Evolutionary conservation across 2,888 invertebrate species (phyloP), one percentile per base, ranked within the genome.

Genomic region (Pseudococcus longispinus): DNA sequence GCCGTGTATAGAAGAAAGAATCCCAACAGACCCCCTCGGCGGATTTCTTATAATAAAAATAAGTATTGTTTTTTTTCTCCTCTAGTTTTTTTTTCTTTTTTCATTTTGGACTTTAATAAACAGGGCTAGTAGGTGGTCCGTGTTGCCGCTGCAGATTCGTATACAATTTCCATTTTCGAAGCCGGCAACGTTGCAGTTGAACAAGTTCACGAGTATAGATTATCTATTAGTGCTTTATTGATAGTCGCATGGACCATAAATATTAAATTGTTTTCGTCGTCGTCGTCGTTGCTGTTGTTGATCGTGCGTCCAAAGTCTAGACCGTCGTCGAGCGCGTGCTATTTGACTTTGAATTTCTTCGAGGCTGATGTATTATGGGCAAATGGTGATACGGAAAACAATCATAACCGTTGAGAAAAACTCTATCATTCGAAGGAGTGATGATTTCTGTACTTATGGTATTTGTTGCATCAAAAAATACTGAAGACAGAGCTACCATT

Each of bases 51-150:
- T 29, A 84, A 51, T 46, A 46, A 83, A 51, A 83, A 83, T 51
- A 83, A 55, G 60, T 32, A 85, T 85, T 77, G 70, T 86, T 51
- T 77, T 85, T 42, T 51, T 77, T 85, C 32, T 37, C 37, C 8
- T 23, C 15, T 84, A 18, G n/a, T 84, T 20, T 60, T 65, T 84
- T 37, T 37, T 37, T 37, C 8, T 37, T 37, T 37, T 37, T 37
- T 37, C 37, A 20, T 51, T 44, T 70, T 70, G 46, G 80, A 77
- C 77, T 86, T 86, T 86, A 86, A 86, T 86, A 86, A 86, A 86
- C 80, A 74, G 86, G 86, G 80, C 86, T 85, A 86, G 86, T 86
- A 86, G 86, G 86, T 86, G 86, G 86, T 86, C 86, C 37, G 77
- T 37, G 86, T 86, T 80, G 80, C 86, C 77, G 51, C 42, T 86